phyloP scores from a whole-genome alignment of 2,888 invertebrate genomes.

The Parnassius orleans region DNA sequence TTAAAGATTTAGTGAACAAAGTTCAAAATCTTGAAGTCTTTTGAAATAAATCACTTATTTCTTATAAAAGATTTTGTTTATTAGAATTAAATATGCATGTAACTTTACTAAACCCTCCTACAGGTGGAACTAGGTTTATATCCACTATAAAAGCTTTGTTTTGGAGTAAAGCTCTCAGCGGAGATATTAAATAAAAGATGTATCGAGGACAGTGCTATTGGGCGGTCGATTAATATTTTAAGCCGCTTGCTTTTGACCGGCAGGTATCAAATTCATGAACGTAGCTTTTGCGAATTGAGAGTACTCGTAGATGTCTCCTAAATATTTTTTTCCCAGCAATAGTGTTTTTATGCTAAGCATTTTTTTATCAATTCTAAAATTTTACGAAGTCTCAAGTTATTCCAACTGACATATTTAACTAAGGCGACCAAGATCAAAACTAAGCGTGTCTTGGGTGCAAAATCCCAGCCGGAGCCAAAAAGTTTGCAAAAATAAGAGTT shows the following conservation, averaged over 20 bases:
- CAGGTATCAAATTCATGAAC: conserved; percentile 8
- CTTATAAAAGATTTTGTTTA: neutral
- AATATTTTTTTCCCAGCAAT: too few species aligned
- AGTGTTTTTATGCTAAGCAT: too few species aligned
- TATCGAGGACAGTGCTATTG: conserved; percentile 8
- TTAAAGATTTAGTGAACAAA: neutral
- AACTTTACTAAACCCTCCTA: neutral
- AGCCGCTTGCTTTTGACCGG: conserved; percentile 14
- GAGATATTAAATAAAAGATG: conserved; percentile 19
- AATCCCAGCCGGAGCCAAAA: too few species aligned
- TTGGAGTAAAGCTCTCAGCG: conserved; percentile 4
- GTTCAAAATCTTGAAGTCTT: neutral
- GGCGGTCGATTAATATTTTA: conserved; percentile 16
- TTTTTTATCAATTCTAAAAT: too few species aligned
- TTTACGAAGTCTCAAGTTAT: too few species aligned
- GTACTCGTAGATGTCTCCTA: too few species aligned
- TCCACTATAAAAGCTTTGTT: conserved; percentile 1
- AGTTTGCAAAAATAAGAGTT: too few species aligned
- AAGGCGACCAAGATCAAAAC: too few species aligned
- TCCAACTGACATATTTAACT: too few species aligned
- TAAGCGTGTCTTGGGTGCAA: too few species aligned
- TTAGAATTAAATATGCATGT: conserved; percentile 3
- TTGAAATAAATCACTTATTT: neutral
- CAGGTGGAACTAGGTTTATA: neutral
- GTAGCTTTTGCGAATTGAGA: neutral